A percentile compares a stretch with the other conserved stretches of the same genome.
These are phyloP conservation scores for Hermatobates lingyangjiaoensis DNA, from an alignment of 1,140 invertebrate species.

Conservation along the genomic window DNA sequence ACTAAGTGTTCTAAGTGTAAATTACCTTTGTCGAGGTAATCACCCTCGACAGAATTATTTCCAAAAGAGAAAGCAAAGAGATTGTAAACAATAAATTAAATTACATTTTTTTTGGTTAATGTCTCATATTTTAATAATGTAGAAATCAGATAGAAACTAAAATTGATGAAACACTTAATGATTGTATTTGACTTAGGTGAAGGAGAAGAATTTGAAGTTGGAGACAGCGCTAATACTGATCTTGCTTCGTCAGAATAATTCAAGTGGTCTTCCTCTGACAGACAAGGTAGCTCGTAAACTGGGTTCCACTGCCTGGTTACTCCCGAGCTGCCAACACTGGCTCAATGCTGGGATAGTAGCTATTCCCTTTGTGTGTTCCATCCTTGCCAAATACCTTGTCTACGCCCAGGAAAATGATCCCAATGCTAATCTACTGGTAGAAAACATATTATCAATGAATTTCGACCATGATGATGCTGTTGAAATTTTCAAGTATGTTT, in stretches of 20 bases:
- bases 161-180: no score
- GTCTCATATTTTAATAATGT: no score
- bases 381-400: slow-evolving; percentile 25
- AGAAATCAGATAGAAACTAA: no score
- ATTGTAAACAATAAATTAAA: no score
- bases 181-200: slow-evolving; percentile 6
- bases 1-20: no score
- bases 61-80: no score
- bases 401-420: neutral
- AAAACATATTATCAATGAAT: slow-evolving; percentile 31
- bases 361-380: slow-evolving; percentile 29
- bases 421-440: slow-evolving; percentile 17
- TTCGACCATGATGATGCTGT: slow-evolving; percentile 27
- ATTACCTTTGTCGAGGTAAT: no score
- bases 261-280: slow-evolving; percentile 22
- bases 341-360: slow-evolving; percentile 29
- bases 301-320: slow-evolving; percentile 28
- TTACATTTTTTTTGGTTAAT: no score
- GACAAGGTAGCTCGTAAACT: slow-evolving; percentile 30
- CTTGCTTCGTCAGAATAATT: slow-evolving; percentile 8
- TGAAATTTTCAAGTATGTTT: slow-evolving; percentile 22
- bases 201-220: slow-evolving; percentile 5
- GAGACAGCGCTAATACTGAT: slow-evolving; percentile 11
- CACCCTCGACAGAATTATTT: no score
- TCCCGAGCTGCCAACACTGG: slow-evolving; percentile 28